Base-by-base conservation (phyloP, 2,797 vertebrate species). In the Decapterus maruadsi region DNA sequence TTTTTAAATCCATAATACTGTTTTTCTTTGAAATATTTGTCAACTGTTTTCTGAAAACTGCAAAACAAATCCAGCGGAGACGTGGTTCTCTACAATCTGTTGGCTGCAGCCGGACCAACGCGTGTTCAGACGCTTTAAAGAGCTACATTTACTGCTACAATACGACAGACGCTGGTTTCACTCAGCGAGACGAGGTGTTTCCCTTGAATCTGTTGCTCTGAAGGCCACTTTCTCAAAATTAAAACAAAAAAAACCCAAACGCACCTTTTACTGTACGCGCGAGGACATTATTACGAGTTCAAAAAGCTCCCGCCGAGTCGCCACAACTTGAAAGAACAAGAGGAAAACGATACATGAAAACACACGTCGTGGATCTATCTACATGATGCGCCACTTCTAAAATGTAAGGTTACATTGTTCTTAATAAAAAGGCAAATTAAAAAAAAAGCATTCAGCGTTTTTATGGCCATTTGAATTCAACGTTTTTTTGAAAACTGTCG, bases 1-100 rank as follows among this genome's bases (percentile, higher is more conserved):
- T 40, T 34, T 64, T 62, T 22, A 64, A 79, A 85, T 79, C 73
- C 7, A 50, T 77, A 85, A 90, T 12, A 83, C 78, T 91, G 78
- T 71, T 73, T 73, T 79, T 55, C 6, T 59, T 61, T 75, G 31
- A 61, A 9, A 12, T 45, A 53, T 76, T 43, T 56, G 26, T 76
- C 54, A 50, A 36, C n/a, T 1, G 16, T 34, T 38, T 31, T 74
- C 22, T 9, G 6, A 68, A 12, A 55, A 26, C 48, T 43, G 43
- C 8, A 65, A 67, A 73, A 34, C n/a, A 8, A 62, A 10, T 17
- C 36, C 58, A 78, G 68, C 61, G 29, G 50, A 78, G 22, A 70
- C 31, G 16, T 46, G 8, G 11, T 69, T 61, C 36, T 67, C 60
- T 45, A 70, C 26, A 58, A 46, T 60, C 26, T 9, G 40, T 45